phyloP scores from a whole-genome alignment of 1,140 invertebrate genomes.

The fruit fly (Drosophila melanogaster) region Release_6_plus_ISO1_MT NT_037436.4:15222501-15223000 shows the following conservation, averaged over 20 bases:
- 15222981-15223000: conserved; percentile 81
- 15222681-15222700: conserved; percentile 69
- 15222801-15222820: conserved; percentile 70
- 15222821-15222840: conserved; percentile 50
- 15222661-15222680: conserved; percentile 36
- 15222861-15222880: conserved; percentile 1
- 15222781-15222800: conserved; percentile 73
- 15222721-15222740: neutral
- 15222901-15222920: conserved; percentile 28
- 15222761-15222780: conserved; percentile 28
- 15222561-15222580: conserved; percentile 82
- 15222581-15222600: conserved; percentile 82
- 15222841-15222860: conserved; percentile 44
- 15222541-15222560: conserved; percentile 82
- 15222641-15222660: conserved; percentile 78
- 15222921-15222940: conserved; percentile 36
- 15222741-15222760: conserved; percentile 26
- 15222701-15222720: neutral
- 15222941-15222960: conserved; percentile 38
- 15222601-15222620: conserved; percentile 82
- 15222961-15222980: conserved; percentile 71
- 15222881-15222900: conserved; percentile 66
- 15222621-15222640: conserved; percentile 78
- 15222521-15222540: conserved; percentile 72
- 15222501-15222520: conserved; percentile 22